These are phyloP conservation scores for Siphonodentalium dalli DNA, from an alignment of 2,888 invertebrate species.

Conservation along the genomic window DNA sequence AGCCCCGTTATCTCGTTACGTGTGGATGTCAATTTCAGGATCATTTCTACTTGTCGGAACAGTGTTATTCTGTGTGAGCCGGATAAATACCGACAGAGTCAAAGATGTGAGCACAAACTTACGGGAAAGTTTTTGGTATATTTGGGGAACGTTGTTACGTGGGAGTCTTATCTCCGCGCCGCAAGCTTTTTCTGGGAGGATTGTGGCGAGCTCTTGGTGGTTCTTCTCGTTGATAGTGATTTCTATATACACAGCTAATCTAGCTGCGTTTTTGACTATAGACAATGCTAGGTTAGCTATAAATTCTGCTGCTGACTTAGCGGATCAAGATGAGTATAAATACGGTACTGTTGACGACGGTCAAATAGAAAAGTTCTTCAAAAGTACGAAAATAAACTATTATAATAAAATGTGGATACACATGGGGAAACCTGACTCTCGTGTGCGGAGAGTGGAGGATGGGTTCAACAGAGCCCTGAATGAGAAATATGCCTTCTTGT, in stretches of 20 bases:
- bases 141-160: slow-evolving; percentile 54
- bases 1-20: slow-evolving; percentile 90
- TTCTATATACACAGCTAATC: slow-evolving; percentile 57
- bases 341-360: slow-evolving; percentile 58
- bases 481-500: slow-evolving; percentile 57
- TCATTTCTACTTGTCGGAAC: slow-evolving; percentile 49
- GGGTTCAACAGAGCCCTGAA: slow-evolving; percentile 46
- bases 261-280: slow-evolving; percentile 57
- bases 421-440: slow-evolving; percentile 45
- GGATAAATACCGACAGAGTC: slow-evolving; percentile 42
- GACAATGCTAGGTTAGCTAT: slow-evolving; percentile 46
- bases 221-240: slow-evolving; percentile 56
- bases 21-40: slow-evolving; percentile 66
- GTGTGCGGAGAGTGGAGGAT: slow-evolving; percentile 43
- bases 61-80: slow-evolving; percentile 52
- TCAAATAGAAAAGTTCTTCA: slow-evolving; percentile 55
- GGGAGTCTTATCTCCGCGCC: slow-evolving; percentile 50
- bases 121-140: slow-evolving; percentile 58
- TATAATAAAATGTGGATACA: slow-evolving; percentile 53
- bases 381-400: slow-evolving; percentile 47
- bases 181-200: slow-evolving; percentile 48
- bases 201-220: slow-evolving; percentile 55
- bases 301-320: slow-evolving; percentile 49
- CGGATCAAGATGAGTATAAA: slow-evolving; percentile 46
- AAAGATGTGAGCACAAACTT: slow-evolving; percentile 39